Evolutionary conservation across 2,797 vertebrate genomes (phyloP), one percentile per base, ranked within the genome.

Genomic region (Oreonectes daqikongensis): DNA sequence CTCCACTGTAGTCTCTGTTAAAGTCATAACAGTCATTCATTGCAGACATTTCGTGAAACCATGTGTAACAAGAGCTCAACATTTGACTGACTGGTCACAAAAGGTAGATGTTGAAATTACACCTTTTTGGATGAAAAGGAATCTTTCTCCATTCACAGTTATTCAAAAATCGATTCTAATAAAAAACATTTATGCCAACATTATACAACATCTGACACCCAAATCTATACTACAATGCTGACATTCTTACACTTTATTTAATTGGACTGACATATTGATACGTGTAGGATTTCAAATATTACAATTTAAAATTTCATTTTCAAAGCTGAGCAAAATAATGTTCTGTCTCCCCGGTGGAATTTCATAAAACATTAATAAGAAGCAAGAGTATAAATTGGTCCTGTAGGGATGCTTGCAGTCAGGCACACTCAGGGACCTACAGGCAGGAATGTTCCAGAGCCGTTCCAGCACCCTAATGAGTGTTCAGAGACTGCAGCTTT

Each of bases 381-480:
- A 40, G 24, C 63, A 60, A 78, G 64, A 78, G 55, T 53, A 66
- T n/a, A 61, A 68, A 77, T 72, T 50, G n/a, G 71, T 78, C 80
- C 80, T 78, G 78, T 17, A 78, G 82, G 82, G 67, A 72, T 59
- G 66, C 60, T 48, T 77, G 73, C 57, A 79, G 66, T 68, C 53
- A 22, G 48, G 53, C 63, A 63, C 69, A 75, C 64, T 79, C 70
- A 18, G 55, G 60, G 63, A 60, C 78, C 68, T 72, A 53, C 53
- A 79, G 69, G 68, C 80, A 80, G 78, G 83, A 84, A 84, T 84
- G 75, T 80, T 80, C 72, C 42, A 64, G 72, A 78, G 60, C 35
- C 50, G 70, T 38, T 84, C 82, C 80, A 82, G 78, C 52, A 72
- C 63, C 75, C 67, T 82, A 82, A 84, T 82, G 77, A 75, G 78